Evolutionary conservation across 2,888 invertebrate genomes (phyloP).

Genomic region (Lottia gigantea): DNA sequence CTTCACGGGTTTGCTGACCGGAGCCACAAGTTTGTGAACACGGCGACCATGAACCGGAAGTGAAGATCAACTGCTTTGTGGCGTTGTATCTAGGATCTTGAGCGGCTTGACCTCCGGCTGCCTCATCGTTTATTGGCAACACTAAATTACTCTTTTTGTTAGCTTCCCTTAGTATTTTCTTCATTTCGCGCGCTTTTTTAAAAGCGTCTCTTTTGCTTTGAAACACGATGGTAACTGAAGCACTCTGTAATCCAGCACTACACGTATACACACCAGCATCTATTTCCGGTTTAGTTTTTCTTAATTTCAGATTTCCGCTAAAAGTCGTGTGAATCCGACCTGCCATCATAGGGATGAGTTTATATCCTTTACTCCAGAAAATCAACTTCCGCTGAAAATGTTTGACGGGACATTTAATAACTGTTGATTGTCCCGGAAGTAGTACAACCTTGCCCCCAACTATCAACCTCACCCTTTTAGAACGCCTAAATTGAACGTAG

Average conservation of each 20-base stretch:
- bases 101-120: slow-evolving; percentile 13
- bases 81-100: slow-evolving; percentile 19
- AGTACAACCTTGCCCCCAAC: slow-evolving; percentile 48
- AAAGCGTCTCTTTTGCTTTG: slow-evolving; percentile 44
- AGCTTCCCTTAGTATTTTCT: slow-evolving; percentile 33
- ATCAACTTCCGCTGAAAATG: slow-evolving; percentile 51
- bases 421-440: slow-evolving; percentile 53
- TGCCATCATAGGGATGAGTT: slow-evolving; percentile 47
- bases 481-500: slow-evolving; percentile 49
- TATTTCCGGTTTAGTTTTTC: slow-evolving; percentile 43
- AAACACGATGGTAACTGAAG: slow-evolving; percentile 46
- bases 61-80: slow-evolving; percentile 33
- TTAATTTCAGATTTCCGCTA: slow-evolving; percentile 49
- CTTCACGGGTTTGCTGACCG: slow-evolving; percentile 81
- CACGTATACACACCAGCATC: slow-evolving; percentile 55
- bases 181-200: slow-evolving; percentile 38
- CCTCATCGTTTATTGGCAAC: slow-evolving; percentile 42
- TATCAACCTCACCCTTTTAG: slow-evolving; percentile 41
- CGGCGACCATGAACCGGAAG: slow-evolving; percentile 80
- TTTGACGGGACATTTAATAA: slow-evolving; percentile 56
- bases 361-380: slow-evolving; percentile 55
- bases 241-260: slow-evolving; percentile 47
- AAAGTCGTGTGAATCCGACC: slow-evolving; percentile 48
- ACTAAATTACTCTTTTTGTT: slow-evolving; percentile 32
- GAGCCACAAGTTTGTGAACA: slow-evolving; percentile 85